These are phyloP conservation scores for Margarornis squamiger DNA, from an alignment of 2,797 vertebrate species.

Conservation along the genomic window DNA sequence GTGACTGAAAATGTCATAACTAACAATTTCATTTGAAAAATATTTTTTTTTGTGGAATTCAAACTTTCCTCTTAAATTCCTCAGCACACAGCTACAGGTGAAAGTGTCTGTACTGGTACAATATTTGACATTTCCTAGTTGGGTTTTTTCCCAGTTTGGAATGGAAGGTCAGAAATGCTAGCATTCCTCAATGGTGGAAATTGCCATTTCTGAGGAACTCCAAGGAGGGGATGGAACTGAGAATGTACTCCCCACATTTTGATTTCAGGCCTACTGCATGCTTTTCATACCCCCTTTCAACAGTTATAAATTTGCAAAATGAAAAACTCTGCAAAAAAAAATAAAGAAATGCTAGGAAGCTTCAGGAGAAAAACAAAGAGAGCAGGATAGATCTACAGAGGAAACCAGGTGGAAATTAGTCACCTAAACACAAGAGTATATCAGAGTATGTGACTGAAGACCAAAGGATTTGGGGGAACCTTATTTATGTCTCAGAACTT, in stretches of 20 bases:
- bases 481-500: neutral
- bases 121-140: neutral
- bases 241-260: neutral
- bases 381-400: neutral
- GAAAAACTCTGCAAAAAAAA: neutral
- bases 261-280: neutral
- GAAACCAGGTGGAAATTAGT: neutral
- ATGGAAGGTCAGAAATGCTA: neutral
- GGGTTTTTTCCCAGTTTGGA: neutral
- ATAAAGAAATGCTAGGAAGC: neutral
- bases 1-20: neutral
- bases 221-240: neutral
- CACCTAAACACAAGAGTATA: neutral
- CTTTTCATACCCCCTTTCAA: neutral
- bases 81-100: neutral
- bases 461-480: neutral
- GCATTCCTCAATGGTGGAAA: neutral
- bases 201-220: neutral
- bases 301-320: neutral
- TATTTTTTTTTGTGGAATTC: neutral
- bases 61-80: neutral
- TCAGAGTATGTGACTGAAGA: neutral
- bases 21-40: neutral
- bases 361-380: neutral
- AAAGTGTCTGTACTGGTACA: neutral